A percentile compares a stretch with the other conserved stretches of the same genome.
phyloP scores from a whole-genome alignment of 2,113 vertebrate genomes.

The Lepus europaeus region DNA sequence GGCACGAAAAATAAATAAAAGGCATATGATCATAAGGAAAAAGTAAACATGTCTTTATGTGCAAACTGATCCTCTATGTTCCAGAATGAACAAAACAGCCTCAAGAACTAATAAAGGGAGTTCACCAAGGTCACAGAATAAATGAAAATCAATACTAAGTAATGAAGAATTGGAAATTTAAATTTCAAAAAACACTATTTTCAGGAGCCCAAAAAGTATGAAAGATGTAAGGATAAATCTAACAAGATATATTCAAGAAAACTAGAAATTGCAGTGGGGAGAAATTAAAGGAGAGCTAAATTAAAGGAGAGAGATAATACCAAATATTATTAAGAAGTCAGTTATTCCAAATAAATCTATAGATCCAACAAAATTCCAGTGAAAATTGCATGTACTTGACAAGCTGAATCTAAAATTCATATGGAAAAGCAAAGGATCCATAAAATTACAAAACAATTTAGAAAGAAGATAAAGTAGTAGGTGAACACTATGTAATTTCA shows the following conservation, averaged over 20 bases:
- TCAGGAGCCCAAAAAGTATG: not conserved
- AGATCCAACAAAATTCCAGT: slow-evolving; percentile 30
- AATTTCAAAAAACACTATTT: slow-evolving; percentile 34
- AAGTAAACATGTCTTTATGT: not conserved
- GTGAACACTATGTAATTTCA: not conserved
- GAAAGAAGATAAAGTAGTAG: slow-evolving; percentile 8
- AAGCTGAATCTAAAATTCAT: slow-evolving; percentile 53
- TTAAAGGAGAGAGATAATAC: not conserved
- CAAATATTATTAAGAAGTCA: slow-evolving; percentile 50
- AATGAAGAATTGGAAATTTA: slow-evolving; percentile 27
- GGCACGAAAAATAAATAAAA: slow-evolving; percentile 44
- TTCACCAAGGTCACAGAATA: not conserved
- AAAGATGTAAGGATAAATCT: not conserved
- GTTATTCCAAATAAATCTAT: slow-evolving; percentile 14
- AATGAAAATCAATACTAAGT: slow-evolving; percentile 1
- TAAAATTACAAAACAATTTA: not conserved
- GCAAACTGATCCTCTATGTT: not conserved
- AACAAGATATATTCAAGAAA: slow-evolving; percentile 40
- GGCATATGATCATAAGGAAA: not conserved
- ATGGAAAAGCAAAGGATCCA: slow-evolving; percentile 2
- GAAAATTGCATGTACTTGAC: not conserved
- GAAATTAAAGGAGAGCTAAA: slow-evolving; percentile 28
- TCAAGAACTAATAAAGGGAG: slow-evolving; percentile 14
- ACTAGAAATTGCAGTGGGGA: not conserved
- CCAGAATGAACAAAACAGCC: not conserved